Conservation (phyloP, 2,888 invertebrate species). For the Neoascia interrupta region DNA sequence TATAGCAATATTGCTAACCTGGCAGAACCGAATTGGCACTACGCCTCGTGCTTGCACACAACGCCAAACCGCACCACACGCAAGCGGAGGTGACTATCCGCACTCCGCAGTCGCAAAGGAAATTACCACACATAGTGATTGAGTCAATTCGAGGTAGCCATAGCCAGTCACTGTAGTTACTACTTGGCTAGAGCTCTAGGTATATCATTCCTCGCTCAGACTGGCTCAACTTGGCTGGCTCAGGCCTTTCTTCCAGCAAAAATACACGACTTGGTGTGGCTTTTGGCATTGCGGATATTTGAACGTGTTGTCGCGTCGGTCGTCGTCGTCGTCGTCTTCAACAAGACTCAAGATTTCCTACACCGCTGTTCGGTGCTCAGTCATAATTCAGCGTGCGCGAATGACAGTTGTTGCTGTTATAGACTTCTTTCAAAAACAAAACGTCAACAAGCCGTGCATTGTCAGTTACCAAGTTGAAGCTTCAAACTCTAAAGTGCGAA, state of each 20-base stretch:
- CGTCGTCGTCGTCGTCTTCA: slow-evolving; percentile 28
- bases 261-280: slow-evolving; percentile 24
- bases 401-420: slow-evolving; percentile 36
- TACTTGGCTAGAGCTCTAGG: no score
- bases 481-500: slow-evolving; percentile 35
- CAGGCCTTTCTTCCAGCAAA: slow-evolving; percentile 35
- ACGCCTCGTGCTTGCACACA: slow-evolving; percentile 29
- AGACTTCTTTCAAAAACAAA: not conserved
- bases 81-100: slow-evolving; percentile 5
- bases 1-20: slow-evolving; percentile 33
- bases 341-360: slow-evolving; percentile 26
- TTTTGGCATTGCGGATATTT: slow-evolving; percentile 59
- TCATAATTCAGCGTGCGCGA: slow-evolving; percentile 58
- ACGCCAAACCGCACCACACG: slow-evolving; percentile 7
- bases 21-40: slow-evolving; percentile 44
- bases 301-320: slow-evolving; percentile 10
- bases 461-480: slow-evolving; percentile 29
- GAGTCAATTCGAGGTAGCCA: no score
- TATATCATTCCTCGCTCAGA: slow-evolving; percentile 20
- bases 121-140: slow-evolving; percentile 49
- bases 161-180: no score
- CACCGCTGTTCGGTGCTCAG: slow-evolving; percentile 43
- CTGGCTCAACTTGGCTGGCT: slow-evolving; percentile 12
- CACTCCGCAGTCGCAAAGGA: slow-evolving; percentile 23
- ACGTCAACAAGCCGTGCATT: slow-evolving; percentile 31